Evolutionary conservation across 1,140 invertebrate genomes (phyloP).

Genomic region (Dendrolimus kikuchii): DNA sequence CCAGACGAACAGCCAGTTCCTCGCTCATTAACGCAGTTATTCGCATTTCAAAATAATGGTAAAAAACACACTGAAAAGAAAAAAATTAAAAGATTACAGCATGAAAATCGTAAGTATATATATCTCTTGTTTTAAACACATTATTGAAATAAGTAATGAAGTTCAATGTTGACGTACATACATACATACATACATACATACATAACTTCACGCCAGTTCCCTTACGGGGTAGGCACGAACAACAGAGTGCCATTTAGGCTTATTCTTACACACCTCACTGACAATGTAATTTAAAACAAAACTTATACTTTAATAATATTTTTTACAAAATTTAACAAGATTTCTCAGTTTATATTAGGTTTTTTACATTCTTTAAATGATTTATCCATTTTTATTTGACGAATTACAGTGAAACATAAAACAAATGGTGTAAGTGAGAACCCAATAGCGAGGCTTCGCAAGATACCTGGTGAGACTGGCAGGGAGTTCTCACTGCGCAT

Average conservation of each 20-base stretch:
- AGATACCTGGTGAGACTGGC: constrained; percentile 46
- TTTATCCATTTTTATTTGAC: neutral
- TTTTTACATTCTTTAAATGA: neutral
- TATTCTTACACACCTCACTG: no score
- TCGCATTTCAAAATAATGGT: constrained; percentile 72
- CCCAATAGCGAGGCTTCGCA: constrained; percentile 31
- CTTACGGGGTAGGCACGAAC: no score
- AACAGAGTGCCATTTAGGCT: no score
- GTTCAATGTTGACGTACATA: no score
- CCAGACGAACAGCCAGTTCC: constrained; percentile 78
- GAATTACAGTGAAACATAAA: neutral
- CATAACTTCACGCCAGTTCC: no score
- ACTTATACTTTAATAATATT: no score
- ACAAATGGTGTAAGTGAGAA: constrained; percentile 11
- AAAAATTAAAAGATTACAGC: neutral
- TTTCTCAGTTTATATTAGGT: no score
- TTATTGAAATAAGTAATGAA: neutral
- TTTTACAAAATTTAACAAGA: no score
- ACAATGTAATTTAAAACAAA: no score
- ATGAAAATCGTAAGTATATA: constrained; percentile 2
- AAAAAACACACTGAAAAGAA: constrained; percentile 60
- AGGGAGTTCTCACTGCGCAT: constrained; percentile 51
- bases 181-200: no score
- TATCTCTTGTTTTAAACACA: neutral
- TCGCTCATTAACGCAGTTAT: constrained; percentile 74